These are phyloP conservation scores for Sphyrna mokarran DNA, from an alignment of 2,113 vertebrate species.

Conservation along the genomic window DNA sequence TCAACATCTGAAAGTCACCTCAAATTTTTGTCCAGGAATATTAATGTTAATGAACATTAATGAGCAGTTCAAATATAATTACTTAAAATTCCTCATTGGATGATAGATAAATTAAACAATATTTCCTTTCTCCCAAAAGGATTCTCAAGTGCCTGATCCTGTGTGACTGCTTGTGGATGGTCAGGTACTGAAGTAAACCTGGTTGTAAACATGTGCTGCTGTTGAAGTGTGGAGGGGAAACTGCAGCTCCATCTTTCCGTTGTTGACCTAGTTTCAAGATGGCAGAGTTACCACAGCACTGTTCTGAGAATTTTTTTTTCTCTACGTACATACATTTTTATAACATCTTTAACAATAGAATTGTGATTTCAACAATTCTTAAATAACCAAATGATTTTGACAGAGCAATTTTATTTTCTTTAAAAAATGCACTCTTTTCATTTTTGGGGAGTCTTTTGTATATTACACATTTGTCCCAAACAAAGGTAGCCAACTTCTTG, in stretches of 20 bases:
- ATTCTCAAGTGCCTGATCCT: slow-evolving; percentile 27
- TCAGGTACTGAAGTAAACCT: slow-evolving; percentile 12
- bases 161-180: slow-evolving; percentile 13
- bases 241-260: slow-evolving; percentile 26
- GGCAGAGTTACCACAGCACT: neutral
- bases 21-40: neutral
- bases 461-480: neutral
- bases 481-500: neutral
- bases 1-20: neutral
- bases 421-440: neutral
- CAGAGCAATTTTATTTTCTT: neutral
- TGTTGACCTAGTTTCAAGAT: slow-evolving; percentile 19
- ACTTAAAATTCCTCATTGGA: neutral
- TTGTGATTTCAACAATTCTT: neutral
- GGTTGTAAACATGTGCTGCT: neutral
- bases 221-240: neutral
- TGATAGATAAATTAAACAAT: neutral
- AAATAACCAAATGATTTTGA: neutral
- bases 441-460: neutral
- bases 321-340: neutral
- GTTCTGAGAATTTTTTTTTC: neutral
- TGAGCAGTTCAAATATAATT: neutral
- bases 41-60: slow-evolving; percentile 20
- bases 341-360: neutral
- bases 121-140: slow-evolving; percentile 25